Evolutionary conservation across 2,113 vertebrate species (phyloP).

Genomic region (Edolisoma coerulescens): DNA sequence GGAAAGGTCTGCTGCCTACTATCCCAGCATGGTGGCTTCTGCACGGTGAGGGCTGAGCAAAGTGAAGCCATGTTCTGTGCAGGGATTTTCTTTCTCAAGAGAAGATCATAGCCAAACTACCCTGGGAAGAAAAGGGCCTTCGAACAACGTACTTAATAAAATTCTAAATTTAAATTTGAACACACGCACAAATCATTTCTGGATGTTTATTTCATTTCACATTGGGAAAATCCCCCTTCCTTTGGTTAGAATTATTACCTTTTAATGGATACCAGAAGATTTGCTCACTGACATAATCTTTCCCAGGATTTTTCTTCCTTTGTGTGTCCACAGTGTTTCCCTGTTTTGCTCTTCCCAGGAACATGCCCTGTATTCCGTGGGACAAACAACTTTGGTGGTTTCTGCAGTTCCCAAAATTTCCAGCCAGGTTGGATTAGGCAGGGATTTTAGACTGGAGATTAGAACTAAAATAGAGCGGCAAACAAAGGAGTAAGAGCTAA

Average conservation of each 20-base stretch:
- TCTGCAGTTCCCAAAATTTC: not conserved
- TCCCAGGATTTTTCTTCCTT: conserved; percentile 22
- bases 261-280: conserved; percentile 49
- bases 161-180: conserved; percentile 7
- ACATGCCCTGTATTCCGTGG: not conserved
- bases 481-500: not conserved
- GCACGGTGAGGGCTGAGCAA: not conserved
- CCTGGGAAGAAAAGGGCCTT: conserved; percentile 48
- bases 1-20: conserved; percentile 2
- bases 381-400: not conserved
- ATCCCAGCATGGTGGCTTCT: not conserved
- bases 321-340: not conserved
- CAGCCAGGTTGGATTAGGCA: not conserved
- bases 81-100: conserved; percentile 5
- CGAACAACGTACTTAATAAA: conserved; percentile 25
- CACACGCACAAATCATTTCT: not conserved
- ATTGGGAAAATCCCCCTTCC: not conserved
- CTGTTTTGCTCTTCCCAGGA: not conserved
- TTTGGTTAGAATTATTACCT: conserved; percentile 20
- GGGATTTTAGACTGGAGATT: not conserved
- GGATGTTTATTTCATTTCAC: conserved; percentile 1
- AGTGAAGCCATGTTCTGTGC: not conserved
- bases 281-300: not conserved
- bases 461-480: not conserved
- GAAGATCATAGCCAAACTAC: conserved; percentile 2